Evolutionary conservation across 2,113 vertebrate species (phyloP), one percentile per base, ranked within the genome.

Genomic region (Helogale parvula): DNA sequence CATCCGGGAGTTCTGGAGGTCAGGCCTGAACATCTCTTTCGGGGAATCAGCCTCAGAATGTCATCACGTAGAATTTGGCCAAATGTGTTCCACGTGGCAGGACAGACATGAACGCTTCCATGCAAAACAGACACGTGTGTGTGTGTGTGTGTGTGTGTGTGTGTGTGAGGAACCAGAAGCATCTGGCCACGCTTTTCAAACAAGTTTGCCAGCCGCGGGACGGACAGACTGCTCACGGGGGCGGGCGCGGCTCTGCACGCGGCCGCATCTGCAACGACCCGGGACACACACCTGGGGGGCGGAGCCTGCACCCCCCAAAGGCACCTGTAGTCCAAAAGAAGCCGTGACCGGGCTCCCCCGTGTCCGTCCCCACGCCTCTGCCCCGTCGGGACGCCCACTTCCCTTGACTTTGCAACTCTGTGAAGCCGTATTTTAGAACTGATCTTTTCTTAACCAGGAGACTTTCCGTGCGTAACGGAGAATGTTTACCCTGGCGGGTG

Each of bases 211-310:
- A 21, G 54, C 54, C 6, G 50, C 9, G 50, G 8, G 45, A 9
- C 45, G 8, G 45, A 54, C 16, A 17, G 52, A 54, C 52, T 15
- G 16, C 52, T 54, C 52, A 54, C 52, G 52, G 52, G 16, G 52
- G 3, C 0, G 1, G 41, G 12, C 7, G 0, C 2, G 4, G 17
- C 2, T 15, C 17, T 23, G 60, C 17, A 0, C 31, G 0, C 12
- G 41, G 57, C 11, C 74, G 7, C 21, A 11, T 8, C 2, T 8
- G 17, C 13, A 14, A 54, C 23, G 11, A 41, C 69, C 15, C 9
- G 1, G 0, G 7, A 38, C 23, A 19, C n/a, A 5, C 41, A 4
- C 3, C 41, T 41, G 41, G 41, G 41, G 41, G 41, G 41, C 41
- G 41, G 41, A 41, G 41, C 41, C 41, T 41, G 41, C 5, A 5